phyloP scores from a whole-genome alignment of 2,113 vertebrate species.

The Equus przewalskii region DNA sequence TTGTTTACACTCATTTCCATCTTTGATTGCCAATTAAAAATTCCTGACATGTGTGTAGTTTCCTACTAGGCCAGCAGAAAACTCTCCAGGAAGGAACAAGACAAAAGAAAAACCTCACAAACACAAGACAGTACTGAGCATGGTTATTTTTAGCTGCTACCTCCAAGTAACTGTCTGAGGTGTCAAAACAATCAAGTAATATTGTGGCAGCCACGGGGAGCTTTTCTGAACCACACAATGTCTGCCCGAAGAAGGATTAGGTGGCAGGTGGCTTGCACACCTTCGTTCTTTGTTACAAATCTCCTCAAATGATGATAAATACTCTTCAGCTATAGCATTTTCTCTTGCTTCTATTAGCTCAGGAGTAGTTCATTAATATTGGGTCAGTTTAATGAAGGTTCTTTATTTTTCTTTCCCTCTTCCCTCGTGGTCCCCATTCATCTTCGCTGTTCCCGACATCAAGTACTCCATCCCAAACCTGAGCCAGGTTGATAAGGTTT shows the following conservation, averaged over 20 bases:
- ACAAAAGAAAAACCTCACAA: constrained; percentile 44
- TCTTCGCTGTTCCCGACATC: background rate
- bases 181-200: constrained; percentile 72
- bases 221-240: background rate
- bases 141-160: constrained; percentile 67
- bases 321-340: constrained; percentile 17
- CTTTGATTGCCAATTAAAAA: constrained; percentile 65
- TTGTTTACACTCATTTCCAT: constrained; percentile 56
- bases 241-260: constrained; percentile 41
- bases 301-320: constrained; percentile 38
- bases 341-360: background rate
- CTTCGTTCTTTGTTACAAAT: constrained; percentile 21
- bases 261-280: background rate
- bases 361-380: constrained; percentile 27
- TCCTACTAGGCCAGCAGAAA: constrained; percentile 46
- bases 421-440: background rate
- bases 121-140: background rate
- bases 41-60: constrained; percentile 69
- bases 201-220: constrained; percentile 31
- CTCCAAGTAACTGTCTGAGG: constrained; percentile 66
- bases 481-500: constrained; percentile 30
- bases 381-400: constrained; percentile 22
- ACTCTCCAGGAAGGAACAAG: constrained; percentile 40
- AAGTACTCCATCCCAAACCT: background rate
- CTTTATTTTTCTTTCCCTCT: constrained; percentile 45